Base-by-base conservation (phyloP, 2,113 vertebrate genomes). In the Myocastor coypus region DNA sequence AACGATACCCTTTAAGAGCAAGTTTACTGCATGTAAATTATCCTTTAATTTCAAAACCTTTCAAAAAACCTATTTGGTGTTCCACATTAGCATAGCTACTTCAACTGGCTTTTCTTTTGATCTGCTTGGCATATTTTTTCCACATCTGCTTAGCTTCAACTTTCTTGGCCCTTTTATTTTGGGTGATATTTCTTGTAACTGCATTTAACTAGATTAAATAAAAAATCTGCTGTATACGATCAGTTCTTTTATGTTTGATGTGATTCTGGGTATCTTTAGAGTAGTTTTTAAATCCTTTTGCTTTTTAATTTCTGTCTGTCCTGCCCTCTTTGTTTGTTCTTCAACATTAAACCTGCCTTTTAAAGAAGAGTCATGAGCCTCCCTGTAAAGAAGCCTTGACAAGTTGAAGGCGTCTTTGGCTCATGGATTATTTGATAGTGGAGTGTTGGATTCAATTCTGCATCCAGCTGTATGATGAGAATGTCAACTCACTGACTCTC, bases 391-490 rank as follows among this genome's bases (percentile, higher is more conserved):
- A 63, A 88, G 83, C 97, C 97, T 96, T 96, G 8, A 87, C 81
- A 88, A 93, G 63, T 82, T 92, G 94, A 95, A 90, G 94, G 80
- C 95, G 84, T 95, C 87, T 97, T 91, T 88, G 92, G 87, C 85
- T 97, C 83, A n/a, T 94, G 80, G 95, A 93, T 97, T 96, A 75
- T 93, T 97, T 97, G 95, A 94, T 94, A 95, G 30, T 4, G 26
- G 83, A 93, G 84, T 98, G 98, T 98, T 92, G 98, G 97, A 98
- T 98, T 98, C 97, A 97, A 98, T 98, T 98, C 97, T 97, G 87
- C 96, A 98, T 85, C 59, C 50, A 59, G 66, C 34, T 17, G 84
- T 46, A 20, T 20, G 2, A 77, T 66, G 92, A 52, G 89, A 87
- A 89, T 1, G n/a, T 71, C 71, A 61, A 87, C 81, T 89, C 0